Evolutionary conservation across 2,797 vertebrate species (phyloP), one percentile per base, ranked within the genome.

Genomic region (Orientallactaga sibirica): DNA sequence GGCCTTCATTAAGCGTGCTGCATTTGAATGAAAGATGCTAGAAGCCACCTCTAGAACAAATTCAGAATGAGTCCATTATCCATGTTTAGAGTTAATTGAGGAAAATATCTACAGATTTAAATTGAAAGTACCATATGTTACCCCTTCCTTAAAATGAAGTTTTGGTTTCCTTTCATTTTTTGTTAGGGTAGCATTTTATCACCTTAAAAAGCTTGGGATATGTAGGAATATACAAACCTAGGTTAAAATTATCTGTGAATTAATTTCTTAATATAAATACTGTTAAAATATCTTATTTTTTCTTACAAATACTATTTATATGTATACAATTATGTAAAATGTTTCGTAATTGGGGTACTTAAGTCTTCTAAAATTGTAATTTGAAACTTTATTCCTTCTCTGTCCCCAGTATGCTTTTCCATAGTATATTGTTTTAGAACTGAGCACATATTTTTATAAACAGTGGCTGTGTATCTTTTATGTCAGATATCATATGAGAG

Each of bases 281-380:
- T n/a, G 5, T 75, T 52, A 29, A 74, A 29, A 29, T 62, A 37
- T 8, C 48, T 71, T 37, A 74, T 18, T 43, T 66, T 67, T 62
- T 64, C 15, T 76, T 61, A 84, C 61, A 74, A 33, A 7, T 64
- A 58, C 81, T 79, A 94, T 80, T 91, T 85, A 83, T 64, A 94
- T 22, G 5, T 86, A 73, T 33, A 89, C 4, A 75, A 52, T 2
- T 43, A 48, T 41, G 10, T 20, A 58, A 37, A 77, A 22, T 52
- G 37, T 67, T 83, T 74, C 3, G 71, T 33, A 15, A 16, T 66
- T 88, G 11, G 16, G 2, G 3, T 27, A 33, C 88, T 83, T 80
- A 76, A 78, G 29, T 14, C 41, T 64, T 84, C 20, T 33, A 4
- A 37, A 52, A 18, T 11, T 76, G 4, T 41, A 58, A 64, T 52